Evolutionary conservation across 1,140 invertebrate genomes (phyloP).

Genomic region (Halesus radiatus): DNA sequence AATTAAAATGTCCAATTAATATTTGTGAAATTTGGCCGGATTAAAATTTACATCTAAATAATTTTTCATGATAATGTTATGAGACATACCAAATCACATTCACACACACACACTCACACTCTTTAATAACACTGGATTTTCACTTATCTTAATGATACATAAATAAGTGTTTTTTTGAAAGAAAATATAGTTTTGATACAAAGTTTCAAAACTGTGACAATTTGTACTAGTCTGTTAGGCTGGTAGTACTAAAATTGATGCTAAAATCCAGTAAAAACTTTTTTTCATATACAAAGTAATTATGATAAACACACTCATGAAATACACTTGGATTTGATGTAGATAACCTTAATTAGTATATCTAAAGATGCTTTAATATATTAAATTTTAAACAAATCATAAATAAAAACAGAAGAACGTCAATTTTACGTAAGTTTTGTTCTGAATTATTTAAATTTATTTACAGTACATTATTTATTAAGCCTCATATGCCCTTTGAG

Average conservation of each 20-base stretch:
- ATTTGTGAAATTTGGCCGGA: slow-evolving; percentile 51
- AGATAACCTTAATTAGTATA: slow-evolving; percentile 9
- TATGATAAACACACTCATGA: slow-evolving; percentile 4
- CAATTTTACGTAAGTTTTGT: slow-evolving; percentile 25
- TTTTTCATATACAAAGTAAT: background rate
- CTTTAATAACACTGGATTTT: slow-evolving; percentile 13
- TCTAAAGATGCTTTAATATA: slow-evolving; percentile 34
- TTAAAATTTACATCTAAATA: slow-evolving; percentile 52
- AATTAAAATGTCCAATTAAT: slow-evolving; percentile 44
- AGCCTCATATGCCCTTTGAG: slow-evolving; percentile 1
- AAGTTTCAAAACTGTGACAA: slow-evolving; percentile 7
- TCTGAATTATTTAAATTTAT: slow-evolving; percentile 22
- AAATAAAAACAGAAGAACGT: slow-evolving; percentile 20
- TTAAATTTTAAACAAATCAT: slow-evolving; percentile 32
- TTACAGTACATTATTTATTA: slow-evolving; percentile 6
- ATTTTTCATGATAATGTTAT: slow-evolving; percentile 39
- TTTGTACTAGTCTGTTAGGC: slow-evolving; percentile 15
- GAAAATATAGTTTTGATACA: slow-evolving; percentile 1
- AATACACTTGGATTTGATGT: slow-evolving; percentile 10
- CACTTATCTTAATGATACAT: background rate
- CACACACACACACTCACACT: slow-evolving; percentile 19
- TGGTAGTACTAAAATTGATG: background rate
- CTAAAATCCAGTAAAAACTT: slow-evolving; percentile 17
- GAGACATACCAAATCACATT: slow-evolving; percentile 34
- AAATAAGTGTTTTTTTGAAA: slow-evolving; percentile 13